These are phyloP conservation scores for Mormyrops boulengeri DNA, from an alignment of 2,797 vertebrate species.

Conservation along the genomic window DNA sequence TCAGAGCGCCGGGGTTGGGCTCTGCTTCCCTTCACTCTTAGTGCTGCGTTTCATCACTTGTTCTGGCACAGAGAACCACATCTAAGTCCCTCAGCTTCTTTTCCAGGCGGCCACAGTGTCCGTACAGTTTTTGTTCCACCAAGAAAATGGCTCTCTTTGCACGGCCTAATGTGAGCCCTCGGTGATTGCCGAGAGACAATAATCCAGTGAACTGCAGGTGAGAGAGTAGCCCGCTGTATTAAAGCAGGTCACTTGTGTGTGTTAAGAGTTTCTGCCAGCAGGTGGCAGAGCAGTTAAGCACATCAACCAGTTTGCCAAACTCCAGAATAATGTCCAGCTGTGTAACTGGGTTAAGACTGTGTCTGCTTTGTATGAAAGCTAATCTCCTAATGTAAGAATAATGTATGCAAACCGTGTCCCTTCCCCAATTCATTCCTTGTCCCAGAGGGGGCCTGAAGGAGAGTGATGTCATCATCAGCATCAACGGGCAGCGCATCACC, in stretches of 20 bases:
- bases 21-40: neutral
- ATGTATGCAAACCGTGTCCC: neutral
- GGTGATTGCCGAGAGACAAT: neutral
- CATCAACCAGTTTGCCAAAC: neutral
- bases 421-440: conserved; percentile 29
- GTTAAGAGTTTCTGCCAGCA: neutral
- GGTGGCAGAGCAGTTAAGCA: conserved; percentile 1
- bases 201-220: neutral
- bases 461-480: conserved; percentile 91
- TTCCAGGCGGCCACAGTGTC: neutral
- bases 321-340: neutral
- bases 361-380: neutral
- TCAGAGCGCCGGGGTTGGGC: neutral
- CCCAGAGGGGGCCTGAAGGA: conserved; percentile 83
- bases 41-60: neutral
- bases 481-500: conserved; percentile 78
- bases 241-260: neutral
- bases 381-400: neutral
- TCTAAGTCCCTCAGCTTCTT: neutral
- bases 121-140: neutral
- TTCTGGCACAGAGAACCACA: neutral
- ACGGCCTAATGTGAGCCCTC: neutral
- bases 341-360: neutral
- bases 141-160: neutral
- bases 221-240: neutral